These are phyloP conservation scores for Drosophila prosaltans DNA, from an alignment of 1,140 invertebrate genomes.

Conservation along the genomic window DNA sequence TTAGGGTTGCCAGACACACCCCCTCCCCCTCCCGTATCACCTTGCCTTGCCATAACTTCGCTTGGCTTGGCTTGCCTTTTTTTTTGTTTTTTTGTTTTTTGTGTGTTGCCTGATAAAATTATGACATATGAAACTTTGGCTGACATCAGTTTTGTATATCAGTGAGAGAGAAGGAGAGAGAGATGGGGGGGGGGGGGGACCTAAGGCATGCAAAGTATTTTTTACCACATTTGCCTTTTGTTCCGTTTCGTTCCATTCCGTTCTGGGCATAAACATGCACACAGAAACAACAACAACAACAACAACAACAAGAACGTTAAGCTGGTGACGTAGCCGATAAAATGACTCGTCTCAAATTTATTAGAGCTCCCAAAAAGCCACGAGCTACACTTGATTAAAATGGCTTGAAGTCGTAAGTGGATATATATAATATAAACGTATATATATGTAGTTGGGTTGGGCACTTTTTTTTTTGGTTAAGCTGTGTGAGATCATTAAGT, in stretches of 20 bases:
- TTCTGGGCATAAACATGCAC: constrained; percentile 77
- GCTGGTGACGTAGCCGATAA: constrained; percentile 62
- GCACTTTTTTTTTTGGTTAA: constrained; percentile 50
- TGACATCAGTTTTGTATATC: constrained; percentile 57
- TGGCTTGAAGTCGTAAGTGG: constrained; percentile 24
- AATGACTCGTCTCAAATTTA: constrained; percentile 64
- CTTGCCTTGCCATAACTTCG: background rate
- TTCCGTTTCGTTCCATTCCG: constrained; percentile 35
- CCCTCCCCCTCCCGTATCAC: background rate
- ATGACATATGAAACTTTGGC: constrained; percentile 81
- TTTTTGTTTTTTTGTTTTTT: constrained; percentile 8
- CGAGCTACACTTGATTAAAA: constrained; percentile 54
- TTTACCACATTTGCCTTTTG: constrained; percentile 31
- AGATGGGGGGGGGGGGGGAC: background rate
- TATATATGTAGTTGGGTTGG: constrained; percentile 30
- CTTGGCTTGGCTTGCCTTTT: constrained; percentile 24
- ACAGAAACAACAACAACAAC: constrained; percentile 45
- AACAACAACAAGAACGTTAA: background rate
- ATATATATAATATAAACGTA: background rate
- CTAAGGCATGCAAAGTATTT: constrained; percentile 57
- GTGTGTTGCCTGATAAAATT: constrained; percentile 76
- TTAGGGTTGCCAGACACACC: constrained; percentile 56
- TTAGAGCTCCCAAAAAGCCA: constrained; percentile 44
- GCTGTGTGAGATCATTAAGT: constrained; percentile 62
- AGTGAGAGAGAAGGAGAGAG: background rate